These are phyloP conservation scores for Phaethornis superciliosus DNA, from an alignment of 2,113 vertebrate genomes.

Conservation along the genomic window DNA sequence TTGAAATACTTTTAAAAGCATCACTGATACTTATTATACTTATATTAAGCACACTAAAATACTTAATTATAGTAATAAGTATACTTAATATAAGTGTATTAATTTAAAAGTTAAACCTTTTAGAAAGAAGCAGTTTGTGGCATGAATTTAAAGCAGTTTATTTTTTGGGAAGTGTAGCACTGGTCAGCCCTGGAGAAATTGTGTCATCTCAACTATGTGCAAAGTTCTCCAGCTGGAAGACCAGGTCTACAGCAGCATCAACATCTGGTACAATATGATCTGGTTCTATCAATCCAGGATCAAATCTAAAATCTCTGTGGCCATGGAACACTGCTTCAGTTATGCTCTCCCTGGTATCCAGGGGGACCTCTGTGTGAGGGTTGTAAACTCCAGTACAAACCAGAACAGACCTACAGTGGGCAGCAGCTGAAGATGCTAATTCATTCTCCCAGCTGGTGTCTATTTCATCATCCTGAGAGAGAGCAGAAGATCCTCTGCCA, in stretches of 20 bases:
- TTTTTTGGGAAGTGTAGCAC: background rate
- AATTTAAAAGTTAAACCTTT: background rate
- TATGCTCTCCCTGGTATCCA: conserved; percentile 38
- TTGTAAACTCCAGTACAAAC: conserved; percentile 89
- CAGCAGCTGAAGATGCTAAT: conserved; percentile 70
- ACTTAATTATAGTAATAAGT: background rate
- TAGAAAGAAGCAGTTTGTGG: background rate
- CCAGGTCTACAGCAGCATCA: conserved; percentile 84
- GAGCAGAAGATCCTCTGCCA: conserved; percentile 18
- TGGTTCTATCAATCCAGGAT: conserved; percentile 80
- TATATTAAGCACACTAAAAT: background rate
- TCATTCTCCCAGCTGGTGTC: conserved; percentile 78
- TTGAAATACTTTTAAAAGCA: background rate
- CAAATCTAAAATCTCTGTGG: conserved; percentile 83
- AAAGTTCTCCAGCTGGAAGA: conserved; percentile 85
- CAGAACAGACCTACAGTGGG: conserved; percentile 83
- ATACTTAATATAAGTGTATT: background rate
- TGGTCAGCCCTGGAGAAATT: background rate
- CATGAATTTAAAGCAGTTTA: background rate
- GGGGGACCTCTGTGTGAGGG: conserved; percentile 59
- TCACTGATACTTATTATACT: background rate
- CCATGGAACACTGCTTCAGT: conserved; percentile 77
- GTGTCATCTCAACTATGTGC: background rate
- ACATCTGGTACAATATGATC: conserved; percentile 82
- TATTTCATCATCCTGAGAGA: conserved; percentile 67